Evolutionary conservation across 2,888 invertebrate species (phyloP), one percentile per base, ranked within the genome.

Genomic region (Lobophora halterata): DNA sequence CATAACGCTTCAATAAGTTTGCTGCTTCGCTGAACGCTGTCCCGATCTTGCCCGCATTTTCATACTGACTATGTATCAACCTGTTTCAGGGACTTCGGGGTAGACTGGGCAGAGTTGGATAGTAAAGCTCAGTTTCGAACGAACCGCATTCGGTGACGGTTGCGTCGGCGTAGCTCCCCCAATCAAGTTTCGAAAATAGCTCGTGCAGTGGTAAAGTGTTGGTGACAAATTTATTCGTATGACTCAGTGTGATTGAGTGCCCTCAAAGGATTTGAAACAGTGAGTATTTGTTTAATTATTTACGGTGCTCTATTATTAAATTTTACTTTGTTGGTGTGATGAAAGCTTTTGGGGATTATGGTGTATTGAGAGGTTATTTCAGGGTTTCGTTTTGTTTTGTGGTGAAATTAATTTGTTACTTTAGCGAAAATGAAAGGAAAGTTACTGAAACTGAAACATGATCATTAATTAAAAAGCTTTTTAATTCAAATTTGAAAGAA

Each of bases 1-100:
- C 72, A 69, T 74, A 70, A 69, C 66, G 66, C 67, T 65, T 63
- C 65, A 67, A 67, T 67, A 70, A 71, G 55, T 74, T 71, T 62
- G 56, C 54, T 67, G 71, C 69, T 71, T 69, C 61, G 61, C 58
- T 73, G 71, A 67, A 67, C 66, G 45, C n/a, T 48, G 55, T 62
- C 57, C 52, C 59, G 67, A 63, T 71, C 71, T 70, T 72, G 56
- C 67, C 62, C 55, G 58, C 58, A 45, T 60, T 62, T n/a, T n/a
- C n/a, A n/a, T 14, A 14, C 14, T 14, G 14, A 5, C 14, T 14
- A n/a, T n/a, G n/a, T n/a, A n/a, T n/a, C n/a, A n/a, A n/a, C n/a
- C n/a, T n/a, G n/a, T n/a, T n/a, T n/a, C n/a, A n/a, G n/a, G n/a
- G n/a, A n/a, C n/a, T n/a, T n/a, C n/a, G n/a, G n/a, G n/a, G n/a